Conservation (phyloP, 2,888 invertebrate species). For the Oligia latruncula region DNA sequence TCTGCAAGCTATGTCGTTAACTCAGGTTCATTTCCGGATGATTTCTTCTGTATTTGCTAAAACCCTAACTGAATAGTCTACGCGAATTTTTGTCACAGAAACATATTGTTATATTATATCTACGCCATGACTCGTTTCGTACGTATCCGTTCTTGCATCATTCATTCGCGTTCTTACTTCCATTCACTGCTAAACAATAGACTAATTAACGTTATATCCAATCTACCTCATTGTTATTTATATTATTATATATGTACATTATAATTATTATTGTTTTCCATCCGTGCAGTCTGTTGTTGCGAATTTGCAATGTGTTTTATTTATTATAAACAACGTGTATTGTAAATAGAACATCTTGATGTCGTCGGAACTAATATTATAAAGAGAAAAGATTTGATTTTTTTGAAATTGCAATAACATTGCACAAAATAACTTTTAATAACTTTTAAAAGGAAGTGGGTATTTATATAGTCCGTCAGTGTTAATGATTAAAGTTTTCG, state of each 20-base stretch:
- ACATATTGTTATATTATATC: neutral
- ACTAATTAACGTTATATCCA: slow-evolving; percentile 77
- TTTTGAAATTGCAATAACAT: neutral
- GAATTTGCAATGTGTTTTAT: slow-evolving; percentile 41
- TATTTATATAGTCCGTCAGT: neutral
- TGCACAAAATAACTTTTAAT: too few relatives aligned
- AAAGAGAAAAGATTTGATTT: too few relatives aligned
- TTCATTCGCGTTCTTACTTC: slow-evolving; percentile 56
- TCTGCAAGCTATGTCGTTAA: neutral
- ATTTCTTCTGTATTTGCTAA: neutral
- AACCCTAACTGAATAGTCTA: neutral
- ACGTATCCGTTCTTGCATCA: slow-evolving; percentile 62
- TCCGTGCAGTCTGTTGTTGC: slow-evolving; percentile 31
- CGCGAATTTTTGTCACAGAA: slow-evolving; percentile 9
- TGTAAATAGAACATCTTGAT: slow-evolving; percentile 17
- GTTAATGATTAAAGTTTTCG: neutral
- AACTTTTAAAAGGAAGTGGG: neutral
- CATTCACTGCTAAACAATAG: slow-evolving; percentile 73
- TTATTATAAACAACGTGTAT: slow-evolving; percentile 31
- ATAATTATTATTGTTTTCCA: slow-evolving; percentile 64
- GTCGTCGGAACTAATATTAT: neutral
- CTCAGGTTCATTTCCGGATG: neutral
- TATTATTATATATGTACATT: slow-evolving; percentile 65
- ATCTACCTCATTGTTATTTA: slow-evolving; percentile 75
- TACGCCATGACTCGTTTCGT: slow-evolving; percentile 4